These are phyloP conservation scores for Drosophila picticornis DNA, from an alignment of 2,888 invertebrate genomes.

Conservation along the genomic window DNA sequence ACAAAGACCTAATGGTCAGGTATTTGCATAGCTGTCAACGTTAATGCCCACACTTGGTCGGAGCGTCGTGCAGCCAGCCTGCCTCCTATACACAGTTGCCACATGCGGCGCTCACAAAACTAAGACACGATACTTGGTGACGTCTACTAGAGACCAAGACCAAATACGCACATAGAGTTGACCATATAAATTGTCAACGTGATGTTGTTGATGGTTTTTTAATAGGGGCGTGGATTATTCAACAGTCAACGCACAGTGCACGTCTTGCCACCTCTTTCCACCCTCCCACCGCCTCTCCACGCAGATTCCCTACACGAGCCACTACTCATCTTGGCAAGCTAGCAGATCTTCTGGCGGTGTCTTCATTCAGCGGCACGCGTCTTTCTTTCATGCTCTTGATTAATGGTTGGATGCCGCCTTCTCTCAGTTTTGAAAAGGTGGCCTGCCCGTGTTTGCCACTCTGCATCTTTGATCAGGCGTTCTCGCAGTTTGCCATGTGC, in stretches of 20 bases:
- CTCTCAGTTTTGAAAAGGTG: constrained; percentile 22
- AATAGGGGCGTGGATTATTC: constrained; percentile 78
- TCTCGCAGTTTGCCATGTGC: constrained; percentile 19
- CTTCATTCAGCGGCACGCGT: constrained; percentile 64
- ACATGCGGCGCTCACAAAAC: constrained; percentile 41
- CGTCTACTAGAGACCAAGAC: constrained; percentile 9
- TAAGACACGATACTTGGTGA: neutral
- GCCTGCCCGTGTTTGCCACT: constrained; percentile 19
- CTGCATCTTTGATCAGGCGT: constrained; percentile 55
- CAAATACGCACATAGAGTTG: constrained; percentile 71
- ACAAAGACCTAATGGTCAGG: constrained; percentile 77
- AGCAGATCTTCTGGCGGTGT: constrained; percentile 34
- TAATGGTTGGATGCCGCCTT: constrained; percentile 58
- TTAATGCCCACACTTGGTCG: constrained; percentile 77
- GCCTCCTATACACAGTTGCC: constrained; percentile 13
- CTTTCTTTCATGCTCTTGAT: constrained; percentile 65
- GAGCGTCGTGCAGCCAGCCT: constrained; percentile 25
- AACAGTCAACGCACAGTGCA: constrained; percentile 59
- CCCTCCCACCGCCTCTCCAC: neutral
- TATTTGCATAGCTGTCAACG: constrained; percentile 79
- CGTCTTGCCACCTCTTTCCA: constrained; percentile 39
- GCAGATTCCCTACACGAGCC: neutral
- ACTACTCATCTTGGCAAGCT: neutral
- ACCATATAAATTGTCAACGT: constrained; percentile 76
- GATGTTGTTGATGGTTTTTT: constrained; percentile 60